Evolutionary conservation across 2,888 invertebrate species (phyloP), one percentile per base, ranked within the genome.

Genomic region (Euzetes globulus): DNA sequence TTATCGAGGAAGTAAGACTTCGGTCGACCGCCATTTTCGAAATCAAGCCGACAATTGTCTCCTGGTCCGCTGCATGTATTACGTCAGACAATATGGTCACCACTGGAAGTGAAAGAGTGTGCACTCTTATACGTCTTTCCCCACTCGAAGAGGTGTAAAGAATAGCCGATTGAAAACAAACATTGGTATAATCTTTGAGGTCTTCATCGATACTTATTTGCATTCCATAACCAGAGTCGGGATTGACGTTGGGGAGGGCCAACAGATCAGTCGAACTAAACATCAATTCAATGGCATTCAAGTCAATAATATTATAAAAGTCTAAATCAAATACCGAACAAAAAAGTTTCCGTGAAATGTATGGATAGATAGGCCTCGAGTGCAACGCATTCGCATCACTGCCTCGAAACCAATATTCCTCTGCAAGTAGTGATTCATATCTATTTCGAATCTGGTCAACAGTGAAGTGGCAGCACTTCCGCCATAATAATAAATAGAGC

Each of bases 321-420:
- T 19, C n/a, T n/a, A n/a, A n/a, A n/a, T 22, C 11, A 50, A 60
- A 15, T 60, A 63, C 63, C 99, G 88, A 71, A 99, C 98, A 84
- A 99, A 99, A 87, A 97, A 97, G 85, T 98, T 98, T 55, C 99
- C 99, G 85, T 98, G 97, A 88, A 99, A 99, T 81, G 96, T 94
- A 84, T 98, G 96, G 80, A 99, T 93, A 33, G 92, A 87, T 75
- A 99, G 85, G 19, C 98, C 97, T 88, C 83, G 82, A 1, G 96
- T 94, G 82, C 96, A 97, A 7, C 98, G 87, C 78, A 99, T 90
- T 79, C 99, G 86, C 94, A 99, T 94, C 27, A 99, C 99, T 6
- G 99, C 94, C 83, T 99, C 99, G 83, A 99, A 97, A 68, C 99
- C 99, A 78, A 99, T 94, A 86, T 98, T 98, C 78, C 99, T 86